Base-by-base conservation (phyloP, 2,888 invertebrate species). In the Dasysyrphus albostriatus region DNA sequence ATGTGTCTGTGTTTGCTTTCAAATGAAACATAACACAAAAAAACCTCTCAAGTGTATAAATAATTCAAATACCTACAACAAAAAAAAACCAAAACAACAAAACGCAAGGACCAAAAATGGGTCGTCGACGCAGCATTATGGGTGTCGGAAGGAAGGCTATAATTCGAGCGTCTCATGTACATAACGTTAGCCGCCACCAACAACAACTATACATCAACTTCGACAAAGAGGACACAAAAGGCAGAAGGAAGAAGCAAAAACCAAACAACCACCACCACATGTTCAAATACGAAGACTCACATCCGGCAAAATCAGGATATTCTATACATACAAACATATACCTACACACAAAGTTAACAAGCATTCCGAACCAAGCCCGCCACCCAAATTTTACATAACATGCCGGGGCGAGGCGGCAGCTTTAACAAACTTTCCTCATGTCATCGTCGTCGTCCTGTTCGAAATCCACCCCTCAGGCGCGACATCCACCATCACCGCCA, bases 391-490 rank as follows among this genome's bases (percentile, higher is more conserved):
- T 75, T 79, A 87, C 75, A 83, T 83, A 83, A 79, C 72, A 39
- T 39, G 42, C 29, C 39, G 47, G 10, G 70, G 42, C 56, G 12
- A 54, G 69, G 61, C 75, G 77, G 87, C 70, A 70, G 78, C 83
- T 83, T 87, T 87, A 82, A 78, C 81, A 81, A 73, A 81, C 73
- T 81, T 75, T 61, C 54, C 67, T 49, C 34, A 49, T 67, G 67
- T 67, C 49, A 63, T 58, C 29, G 73, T 74, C 54, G 58, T 76
- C 29, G 54, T 82, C 69, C 51, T 75, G 65, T 72, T 74, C 47
- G 63, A 79, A 85, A 79, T 65, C 63, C 70, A 87, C 65, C 87
- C 87, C 34, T 75, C 49, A 75, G 87, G 78, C 75, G 74, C 70
- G 78, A 74, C 75, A 61, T 74, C 29, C 70, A 56, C 65, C 78